A percentile compares a stretch with the other conserved stretches of the same genome.
These are phyloP conservation scores for Popillia japonica DNA, from an alignment of 1,140 invertebrate genomes.

Conservation along the genomic window DNA sequence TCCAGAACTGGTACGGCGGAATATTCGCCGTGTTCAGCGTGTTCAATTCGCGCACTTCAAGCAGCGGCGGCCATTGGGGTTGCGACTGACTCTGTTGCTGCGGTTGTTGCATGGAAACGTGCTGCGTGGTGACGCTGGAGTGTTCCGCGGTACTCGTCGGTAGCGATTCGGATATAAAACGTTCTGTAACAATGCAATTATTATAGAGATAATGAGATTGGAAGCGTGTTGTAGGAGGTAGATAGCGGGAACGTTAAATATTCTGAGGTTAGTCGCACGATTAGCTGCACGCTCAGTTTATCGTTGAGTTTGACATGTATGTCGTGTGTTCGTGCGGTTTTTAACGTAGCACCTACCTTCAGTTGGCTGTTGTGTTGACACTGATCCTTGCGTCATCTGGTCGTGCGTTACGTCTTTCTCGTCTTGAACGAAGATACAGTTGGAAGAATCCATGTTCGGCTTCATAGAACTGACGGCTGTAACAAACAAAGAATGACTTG, in stretches of 20 bases:
- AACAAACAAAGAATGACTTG: background rate
- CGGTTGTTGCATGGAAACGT: conserved; percentile 55
- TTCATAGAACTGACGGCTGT: conserved; percentile 86
- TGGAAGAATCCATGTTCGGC: conserved; percentile 81
- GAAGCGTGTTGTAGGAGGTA: background rate
- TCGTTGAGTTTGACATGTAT: too few species aligned
- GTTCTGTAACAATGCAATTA: conserved; percentile 27
- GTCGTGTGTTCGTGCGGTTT: background rate
- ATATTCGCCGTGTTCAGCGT: conserved; percentile 82
- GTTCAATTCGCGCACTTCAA: conserved; percentile 83
- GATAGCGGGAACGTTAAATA: background rate
- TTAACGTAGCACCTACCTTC: conserved; percentile 67
- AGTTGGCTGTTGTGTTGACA: conserved; percentile 77
- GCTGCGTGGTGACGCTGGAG: conserved; percentile 63
- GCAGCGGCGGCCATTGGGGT: conserved; percentile 76
- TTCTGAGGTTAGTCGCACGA: background rate
- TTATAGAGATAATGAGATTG: background rate
- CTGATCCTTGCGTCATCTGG: conserved; percentile 75
- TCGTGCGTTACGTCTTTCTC: conserved; percentile 87
- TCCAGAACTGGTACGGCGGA: conserved; percentile 91
- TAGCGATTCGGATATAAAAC: conserved; percentile 67
- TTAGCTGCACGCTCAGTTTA: too few species aligned
- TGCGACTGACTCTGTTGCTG: conserved; percentile 65
- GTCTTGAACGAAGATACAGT: conserved; percentile 89
- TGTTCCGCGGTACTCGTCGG: conserved; percentile 75